These are phyloP conservation scores for Epicampocera succincta DNA, from an alignment of 2,888 invertebrate genomes.

Conservation along the genomic window DNA sequence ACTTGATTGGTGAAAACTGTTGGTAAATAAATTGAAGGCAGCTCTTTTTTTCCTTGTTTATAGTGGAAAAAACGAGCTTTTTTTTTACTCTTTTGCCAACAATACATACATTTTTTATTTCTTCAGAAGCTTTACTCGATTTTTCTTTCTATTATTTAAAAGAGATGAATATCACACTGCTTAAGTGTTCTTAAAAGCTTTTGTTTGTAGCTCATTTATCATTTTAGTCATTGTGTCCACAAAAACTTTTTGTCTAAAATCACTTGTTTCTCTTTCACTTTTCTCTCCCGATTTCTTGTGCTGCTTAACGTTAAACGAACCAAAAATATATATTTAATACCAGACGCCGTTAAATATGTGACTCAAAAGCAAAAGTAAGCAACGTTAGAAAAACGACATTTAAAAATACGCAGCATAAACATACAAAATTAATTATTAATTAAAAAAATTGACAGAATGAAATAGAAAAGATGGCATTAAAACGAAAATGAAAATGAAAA, in stretches of 20 bases:
- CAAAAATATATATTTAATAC: conserved; percentile 32
- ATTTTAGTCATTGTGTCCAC: conserved; percentile 1
- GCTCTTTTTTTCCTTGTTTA: no score
- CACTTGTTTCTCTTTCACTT: conserved; percentile 33
- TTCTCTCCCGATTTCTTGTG: conserved; percentile 32
- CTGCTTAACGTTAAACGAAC: conserved; percentile 42
- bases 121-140: conserved; percentile 38
- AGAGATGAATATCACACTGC: conserved; percentile 3
- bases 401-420: conserved; percentile 41
- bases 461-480: conserved; percentile 44
- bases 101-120: neutral
- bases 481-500: conserved; percentile 10
- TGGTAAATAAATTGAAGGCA: no score
- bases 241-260: conserved; percentile 24
- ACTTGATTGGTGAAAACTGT: no score
- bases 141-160: conserved; percentile 8
- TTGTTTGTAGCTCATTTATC: neutral
- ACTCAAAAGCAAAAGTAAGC: conserved; percentile 56
- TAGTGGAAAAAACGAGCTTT: no score
- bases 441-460: conserved; percentile 10
- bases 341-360: conserved; percentile 70
- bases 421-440: conserved; percentile 5
- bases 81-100: no score
- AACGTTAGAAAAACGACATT: conserved; percentile 69
- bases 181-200: conserved; percentile 24